These are phyloP conservation scores for Ceratoteleas bidentatus DNA, from an alignment of 1,140 invertebrate species.

Conservation along the genomic window DNA sequence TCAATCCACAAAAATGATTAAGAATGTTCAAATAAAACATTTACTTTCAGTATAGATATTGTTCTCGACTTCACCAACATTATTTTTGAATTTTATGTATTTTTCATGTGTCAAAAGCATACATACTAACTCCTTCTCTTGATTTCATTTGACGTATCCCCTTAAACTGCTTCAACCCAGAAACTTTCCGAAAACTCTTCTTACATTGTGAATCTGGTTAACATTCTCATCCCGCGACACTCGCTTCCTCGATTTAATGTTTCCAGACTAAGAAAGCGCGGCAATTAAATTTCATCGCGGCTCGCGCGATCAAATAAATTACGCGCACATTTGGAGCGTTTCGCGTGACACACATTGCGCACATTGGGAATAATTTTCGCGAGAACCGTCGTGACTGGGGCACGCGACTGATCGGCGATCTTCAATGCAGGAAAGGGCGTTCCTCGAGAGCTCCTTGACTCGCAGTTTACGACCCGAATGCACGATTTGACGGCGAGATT, in stretches of 20 bases:
- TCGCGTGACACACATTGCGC: conserved; percentile 33
- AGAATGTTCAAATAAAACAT: too few relatives aligned
- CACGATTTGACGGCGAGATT: conserved; percentile 43
- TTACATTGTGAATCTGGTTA: neutral
- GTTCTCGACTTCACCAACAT: too few relatives aligned
- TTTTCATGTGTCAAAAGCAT: too few relatives aligned
- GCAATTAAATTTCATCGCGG: conserved; percentile 14
- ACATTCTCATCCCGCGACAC: neutral
- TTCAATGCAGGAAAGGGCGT: conserved; percentile 4
- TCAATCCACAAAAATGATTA: too few relatives aligned
- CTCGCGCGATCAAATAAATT: conserved; percentile 21
- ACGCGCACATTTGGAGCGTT: conserved; percentile 39
- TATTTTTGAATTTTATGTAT: too few relatives aligned
- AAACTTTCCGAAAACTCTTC: too few relatives aligned
- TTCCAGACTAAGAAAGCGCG: conserved; percentile 16
- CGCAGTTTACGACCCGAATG: conserved; percentile 37
- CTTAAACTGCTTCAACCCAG: too few relatives aligned
- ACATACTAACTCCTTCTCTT: too few relatives aligned
- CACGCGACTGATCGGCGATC: neutral
- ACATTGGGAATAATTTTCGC: conserved; percentile 10
- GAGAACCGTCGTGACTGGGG: neutral
- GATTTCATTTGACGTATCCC: too few relatives aligned
- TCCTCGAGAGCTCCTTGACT: conserved; percentile 16
- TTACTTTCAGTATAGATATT: too few relatives aligned
- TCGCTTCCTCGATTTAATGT: neutral